A percentile compares a stretch with the other conserved stretches of the same genome.
Conservation (phyloP, 2,113 vertebrate genomes). For the Pithys albifrons region DNA sequence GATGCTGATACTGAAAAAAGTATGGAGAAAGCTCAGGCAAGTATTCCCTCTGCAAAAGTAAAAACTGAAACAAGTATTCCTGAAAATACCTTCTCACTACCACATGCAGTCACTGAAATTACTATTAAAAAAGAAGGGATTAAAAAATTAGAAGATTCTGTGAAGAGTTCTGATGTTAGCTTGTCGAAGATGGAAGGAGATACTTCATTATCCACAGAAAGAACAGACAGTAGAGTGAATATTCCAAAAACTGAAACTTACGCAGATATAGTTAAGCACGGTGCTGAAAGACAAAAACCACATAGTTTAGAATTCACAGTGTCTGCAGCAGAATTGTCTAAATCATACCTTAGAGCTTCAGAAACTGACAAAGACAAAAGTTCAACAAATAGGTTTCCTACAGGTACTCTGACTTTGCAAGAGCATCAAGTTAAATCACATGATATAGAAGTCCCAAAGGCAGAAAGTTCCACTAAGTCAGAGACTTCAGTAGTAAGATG, state of each 20-base stretch:
- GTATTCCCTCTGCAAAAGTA: background rate
- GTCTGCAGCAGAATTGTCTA: background rate
- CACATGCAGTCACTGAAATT: background rate
- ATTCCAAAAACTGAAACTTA: background rate
- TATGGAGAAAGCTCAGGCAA: background rate
- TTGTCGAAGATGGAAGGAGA: background rate
- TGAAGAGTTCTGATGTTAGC: background rate
- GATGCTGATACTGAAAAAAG: background rate
- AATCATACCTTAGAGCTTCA: background rate
- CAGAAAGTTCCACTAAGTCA: background rate
- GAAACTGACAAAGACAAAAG: background rate
- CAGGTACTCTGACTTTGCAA: background rate
- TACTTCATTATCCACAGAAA: background rate
- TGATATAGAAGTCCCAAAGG: background rate
- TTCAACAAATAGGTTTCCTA: background rate
- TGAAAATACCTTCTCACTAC: slow-evolving; percentile 11
- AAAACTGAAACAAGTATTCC: background rate
- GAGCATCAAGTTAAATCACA: background rate
- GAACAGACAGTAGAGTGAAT: background rate
- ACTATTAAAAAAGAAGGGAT: slow-evolving; percentile 7
- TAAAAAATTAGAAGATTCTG: slow-evolving; percentile 10
- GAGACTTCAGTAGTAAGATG: background rate
- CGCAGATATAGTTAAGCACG: background rate
- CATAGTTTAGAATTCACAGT: background rate
- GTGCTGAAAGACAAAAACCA: background rate